Conservation (phyloP, 2,797 vertebrate genomes). For the Nyctibius grandis region DNA sequence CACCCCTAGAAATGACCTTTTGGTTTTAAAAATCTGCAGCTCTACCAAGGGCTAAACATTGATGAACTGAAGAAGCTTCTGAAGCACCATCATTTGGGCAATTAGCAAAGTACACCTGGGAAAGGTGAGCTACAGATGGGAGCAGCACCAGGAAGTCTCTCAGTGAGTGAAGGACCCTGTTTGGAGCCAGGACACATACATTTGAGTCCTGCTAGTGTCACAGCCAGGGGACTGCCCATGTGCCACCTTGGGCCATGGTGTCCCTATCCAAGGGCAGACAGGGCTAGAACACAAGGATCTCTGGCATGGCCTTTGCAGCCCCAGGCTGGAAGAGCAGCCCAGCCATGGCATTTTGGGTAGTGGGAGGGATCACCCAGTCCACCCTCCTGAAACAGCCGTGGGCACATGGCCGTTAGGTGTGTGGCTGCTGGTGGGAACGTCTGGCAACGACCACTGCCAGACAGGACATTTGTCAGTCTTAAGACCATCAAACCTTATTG, state of each 20-base stretch:
- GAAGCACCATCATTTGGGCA: not conserved
- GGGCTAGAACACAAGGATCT: not conserved
- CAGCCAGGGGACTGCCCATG: not conserved
- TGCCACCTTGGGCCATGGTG: not conserved
- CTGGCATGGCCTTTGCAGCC: not conserved
- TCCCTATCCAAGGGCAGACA: not conserved
- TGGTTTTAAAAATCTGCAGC: not conserved
- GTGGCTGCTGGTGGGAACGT: not conserved
- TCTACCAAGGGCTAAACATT: not conserved
- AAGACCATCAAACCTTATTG: not conserved
- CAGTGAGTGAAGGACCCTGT: not conserved
- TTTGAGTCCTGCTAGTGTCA: not conserved
- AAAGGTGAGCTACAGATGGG: not conserved
- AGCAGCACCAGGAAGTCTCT: not conserved
- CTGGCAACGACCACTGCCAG: not conserved
- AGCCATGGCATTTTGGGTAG: not conserved
- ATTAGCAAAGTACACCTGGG: not conserved
- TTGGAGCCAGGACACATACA: not conserved
- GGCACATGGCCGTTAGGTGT: rapidly evolving
- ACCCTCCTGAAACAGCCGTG: not conserved
- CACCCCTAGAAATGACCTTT: not conserved
- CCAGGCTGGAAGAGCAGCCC: not conserved
- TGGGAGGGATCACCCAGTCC: not conserved
- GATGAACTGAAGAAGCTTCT: not conserved
- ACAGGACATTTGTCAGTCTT: not conserved